Percentiles rank a stretch among this genome's conserved stretches.
phyloP scores from a whole-genome alignment of 2,797 vertebrate species.

The Gymnoscopelus braueri region DNA sequence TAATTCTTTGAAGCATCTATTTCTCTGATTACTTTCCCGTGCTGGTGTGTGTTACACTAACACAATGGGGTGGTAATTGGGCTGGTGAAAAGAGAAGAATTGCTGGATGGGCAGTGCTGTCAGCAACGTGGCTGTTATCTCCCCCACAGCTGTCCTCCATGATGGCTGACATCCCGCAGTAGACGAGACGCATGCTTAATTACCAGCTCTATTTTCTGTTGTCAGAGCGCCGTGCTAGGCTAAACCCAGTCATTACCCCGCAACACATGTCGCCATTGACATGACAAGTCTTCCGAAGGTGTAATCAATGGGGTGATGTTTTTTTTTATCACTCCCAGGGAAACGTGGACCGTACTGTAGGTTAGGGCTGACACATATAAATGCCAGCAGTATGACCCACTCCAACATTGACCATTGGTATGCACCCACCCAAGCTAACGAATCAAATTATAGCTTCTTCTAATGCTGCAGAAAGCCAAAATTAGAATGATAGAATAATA shows the following conservation, averaged over 20 bases:
- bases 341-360: slow-evolving; percentile 26
- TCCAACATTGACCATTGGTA: slow-evolving; percentile 65
- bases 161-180: slow-evolving; percentile 75
- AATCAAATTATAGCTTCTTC: slow-evolving; percentile 58
- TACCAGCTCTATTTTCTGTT: slow-evolving; percentile 78
- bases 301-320: slow-evolving; percentile 70
- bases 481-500: too few relatives aligned
- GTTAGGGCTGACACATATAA: slow-evolving; percentile 62
- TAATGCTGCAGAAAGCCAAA: slow-evolving; percentile 30
- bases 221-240: slow-evolving; percentile 71
- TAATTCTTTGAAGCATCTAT: slow-evolving; percentile 19
- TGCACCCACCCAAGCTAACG: slow-evolving; percentile 61
- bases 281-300: slow-evolving; percentile 74
- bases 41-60: slow-evolving; percentile 62
- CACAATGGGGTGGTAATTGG: slow-evolving; percentile 82
- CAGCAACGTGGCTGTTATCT: slow-evolving; percentile 81
- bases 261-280: slow-evolving; percentile 62
- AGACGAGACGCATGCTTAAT: slow-evolving; percentile 75
- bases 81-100: slow-evolving; percentile 70
- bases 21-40: slow-evolving; percentile 72
- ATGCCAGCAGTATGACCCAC: slow-evolving; percentile 59
- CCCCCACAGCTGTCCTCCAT: slow-evolving; percentile 78
- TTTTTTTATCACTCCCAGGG: slow-evolving; percentile 55
- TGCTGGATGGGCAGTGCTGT: slow-evolving; percentile 77
- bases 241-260: slow-evolving; percentile 77